A percentile compares a stretch with the other conserved stretches of the same genome.
Conservation (phyloP, 2,888 invertebrate genomes). For the Agonopterix alstromeriana region DNA sequence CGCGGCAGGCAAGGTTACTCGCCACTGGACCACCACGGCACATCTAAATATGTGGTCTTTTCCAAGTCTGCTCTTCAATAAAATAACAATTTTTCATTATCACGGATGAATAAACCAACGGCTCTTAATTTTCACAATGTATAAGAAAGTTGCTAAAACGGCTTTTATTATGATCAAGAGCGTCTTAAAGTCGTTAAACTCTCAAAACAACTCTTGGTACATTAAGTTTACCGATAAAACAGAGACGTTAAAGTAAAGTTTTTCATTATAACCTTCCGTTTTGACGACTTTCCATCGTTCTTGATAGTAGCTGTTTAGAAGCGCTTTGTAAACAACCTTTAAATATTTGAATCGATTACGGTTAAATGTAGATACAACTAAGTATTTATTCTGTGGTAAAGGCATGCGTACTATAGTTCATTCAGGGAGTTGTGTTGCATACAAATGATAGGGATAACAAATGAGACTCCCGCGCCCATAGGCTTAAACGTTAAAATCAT, state of each 20-base stretch:
- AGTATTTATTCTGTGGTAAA: no score
- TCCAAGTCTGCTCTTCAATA: no score
- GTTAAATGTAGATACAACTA: no score
- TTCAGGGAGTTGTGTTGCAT: no score
- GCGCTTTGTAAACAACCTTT: neutral
- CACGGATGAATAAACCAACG: neutral
- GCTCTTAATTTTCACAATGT: conserved; percentile 3
- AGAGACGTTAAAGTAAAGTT: conserved; percentile 2
- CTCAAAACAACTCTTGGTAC: conserved; percentile 8
- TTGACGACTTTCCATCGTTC: neutral
- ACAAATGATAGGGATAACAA: no score
- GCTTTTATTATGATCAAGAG: conserved; percentile 10
- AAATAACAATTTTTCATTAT: neutral
- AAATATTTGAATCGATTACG: no score
- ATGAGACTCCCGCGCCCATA: no score
- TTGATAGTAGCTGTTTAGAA: neutral
- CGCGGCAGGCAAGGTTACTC: no score
- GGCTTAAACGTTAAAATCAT: no score
- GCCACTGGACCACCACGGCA: no score
- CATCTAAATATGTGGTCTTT: no score
- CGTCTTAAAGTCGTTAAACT: conserved; percentile 9
- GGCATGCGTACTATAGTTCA: no score
- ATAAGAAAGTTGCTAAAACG: neutral
- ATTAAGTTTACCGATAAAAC: conserved; percentile 10
- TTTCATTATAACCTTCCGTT: neutral